Percentiles rank a stretch among this genome's conserved stretches.
Conservation (phyloP, 1,140 invertebrate species). For the Neodiprion virginianus region DNA sequence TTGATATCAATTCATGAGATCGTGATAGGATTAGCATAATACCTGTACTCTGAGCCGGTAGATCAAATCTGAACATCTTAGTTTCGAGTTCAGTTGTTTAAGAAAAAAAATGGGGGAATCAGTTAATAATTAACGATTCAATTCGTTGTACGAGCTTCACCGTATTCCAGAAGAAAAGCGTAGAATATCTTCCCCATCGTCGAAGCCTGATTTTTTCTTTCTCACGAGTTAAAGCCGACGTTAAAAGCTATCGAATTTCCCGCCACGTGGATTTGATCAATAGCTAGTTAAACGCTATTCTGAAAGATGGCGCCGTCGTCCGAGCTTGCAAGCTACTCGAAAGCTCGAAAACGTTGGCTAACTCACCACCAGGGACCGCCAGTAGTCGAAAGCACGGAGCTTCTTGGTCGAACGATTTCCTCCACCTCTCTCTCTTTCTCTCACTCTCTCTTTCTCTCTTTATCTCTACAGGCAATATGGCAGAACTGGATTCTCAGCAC, state of each 20-base stretch:
- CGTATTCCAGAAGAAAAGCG: not conserved
- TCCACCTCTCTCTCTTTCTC: not conserved
- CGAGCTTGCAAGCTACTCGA: not conserved
- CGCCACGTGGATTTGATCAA: not conserved
- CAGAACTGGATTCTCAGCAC: conserved; percentile 2
- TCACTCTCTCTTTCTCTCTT: too few species aligned
- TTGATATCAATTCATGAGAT: not conserved
- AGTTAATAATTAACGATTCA: not conserved
- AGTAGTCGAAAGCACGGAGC: not conserved
- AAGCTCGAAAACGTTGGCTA: not conserved
- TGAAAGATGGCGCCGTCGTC: not conserved
- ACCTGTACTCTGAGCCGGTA: too few species aligned
- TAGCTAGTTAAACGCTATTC: not conserved
- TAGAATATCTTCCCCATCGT: not conserved
- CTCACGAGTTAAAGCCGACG: not conserved
- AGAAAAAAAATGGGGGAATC: not conserved
- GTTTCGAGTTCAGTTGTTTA: too few species aligned
- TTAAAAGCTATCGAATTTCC: not conserved
- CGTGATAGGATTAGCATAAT: too few species aligned
- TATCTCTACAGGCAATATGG: not conserved
- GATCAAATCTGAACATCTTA: too few species aligned
- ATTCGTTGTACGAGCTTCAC: too few species aligned
- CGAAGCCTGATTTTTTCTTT: not conserved
- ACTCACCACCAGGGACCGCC: not conserved
- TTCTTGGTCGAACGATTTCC: not conserved